Evolutionary conservation across 2,888 invertebrate genomes (phyloP), one percentile per base, ranked within the genome.

Genomic region (Mantis religiosa): DNA sequence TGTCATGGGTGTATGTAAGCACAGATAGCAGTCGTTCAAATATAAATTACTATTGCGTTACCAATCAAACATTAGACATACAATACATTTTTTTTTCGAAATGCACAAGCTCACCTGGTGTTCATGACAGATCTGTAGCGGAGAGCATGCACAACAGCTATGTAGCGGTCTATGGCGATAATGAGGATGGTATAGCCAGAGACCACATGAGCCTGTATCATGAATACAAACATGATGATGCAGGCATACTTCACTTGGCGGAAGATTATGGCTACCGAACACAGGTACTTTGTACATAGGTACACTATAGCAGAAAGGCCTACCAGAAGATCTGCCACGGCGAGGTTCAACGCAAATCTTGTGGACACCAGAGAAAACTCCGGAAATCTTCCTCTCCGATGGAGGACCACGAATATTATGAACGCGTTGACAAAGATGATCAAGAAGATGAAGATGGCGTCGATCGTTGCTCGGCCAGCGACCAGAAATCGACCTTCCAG

Each of bases 121-220:
- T 84, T 90, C 89, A 90, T 89, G 84, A 90, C 84, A n/a, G 89
- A 87, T n/a, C 90, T 82, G 87, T 90, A 90, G 30, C 90, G 87
- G 71, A 90, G 84, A 20, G 89, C 87, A 86, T 90, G 89, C 28
- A 90, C 89, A 82, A 90, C 89, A n/a, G 90, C 90, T 41, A 90
- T 84, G 88, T 90, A 90, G 3, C 90, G 83, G 84, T 90, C 90
- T 14, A 90, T 81, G 27, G 90, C 89, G 81, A 90, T 89, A 28
- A 85, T 88, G 28, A 89, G 83, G 71, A 90, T 83, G 81, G 88
- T 87, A 85, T 86, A 89, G 28, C 86, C 88, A 3, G 90, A 90
- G 8, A 88, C 88, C 15, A 84, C 71, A 34, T 88, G 87, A 25
- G 90, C 71, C 34, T 54, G 71, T 41, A 87, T 88, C 82, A 88